Evolutionary conservation across 2,113 vertebrate genomes (phyloP).

Genomic region (Gnathonemus echidnorhynchus): DNA sequence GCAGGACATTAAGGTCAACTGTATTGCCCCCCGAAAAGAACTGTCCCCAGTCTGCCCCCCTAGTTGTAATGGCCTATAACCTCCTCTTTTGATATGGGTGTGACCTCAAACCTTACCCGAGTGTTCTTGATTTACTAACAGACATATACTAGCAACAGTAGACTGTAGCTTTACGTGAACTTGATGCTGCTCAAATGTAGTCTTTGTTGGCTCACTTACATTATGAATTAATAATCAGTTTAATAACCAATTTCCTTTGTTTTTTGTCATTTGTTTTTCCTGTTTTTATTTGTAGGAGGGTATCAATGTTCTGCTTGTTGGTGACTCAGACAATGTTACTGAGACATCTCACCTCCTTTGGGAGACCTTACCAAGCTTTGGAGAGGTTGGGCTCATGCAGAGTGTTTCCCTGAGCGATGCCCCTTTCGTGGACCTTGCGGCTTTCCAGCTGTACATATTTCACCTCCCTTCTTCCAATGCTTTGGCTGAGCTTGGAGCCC

Average conservation of each 20-base stretch:
- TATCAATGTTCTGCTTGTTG: constrained; percentile 34
- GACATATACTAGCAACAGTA: not conserved
- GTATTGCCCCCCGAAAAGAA: not conserved
- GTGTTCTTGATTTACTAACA: not conserved
- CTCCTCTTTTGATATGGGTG: not conserved
- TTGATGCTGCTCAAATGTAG: too few species aligned
- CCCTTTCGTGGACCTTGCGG: rapidly evolving
- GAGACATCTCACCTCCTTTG: constrained; percentile 22
- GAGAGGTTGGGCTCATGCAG: not conserved
- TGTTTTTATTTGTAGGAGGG: constrained; percentile 11
- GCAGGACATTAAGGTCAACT: not conserved
- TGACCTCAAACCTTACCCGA: not conserved
- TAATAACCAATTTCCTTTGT: not conserved
- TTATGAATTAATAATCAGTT: not conserved
- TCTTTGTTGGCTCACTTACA: not conserved
- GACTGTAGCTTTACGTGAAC: too few species aligned
- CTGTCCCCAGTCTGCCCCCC: not conserved
- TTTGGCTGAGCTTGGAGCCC: constrained; percentile 23
- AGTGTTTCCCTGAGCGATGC: not conserved
- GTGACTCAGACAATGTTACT: constrained; percentile 15
- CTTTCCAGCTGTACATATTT: constrained; percentile 25
- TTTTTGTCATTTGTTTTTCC: not conserved
- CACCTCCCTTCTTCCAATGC: constrained; percentile 23
- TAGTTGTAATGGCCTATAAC: not conserved
- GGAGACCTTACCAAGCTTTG: constrained; percentile 19